Percentiles rank a stretch among this genome's conserved stretches.
Evolutionary conservation across 2,888 invertebrate genomes (phyloP).

Genomic region (Spodoptera picta): DNA sequence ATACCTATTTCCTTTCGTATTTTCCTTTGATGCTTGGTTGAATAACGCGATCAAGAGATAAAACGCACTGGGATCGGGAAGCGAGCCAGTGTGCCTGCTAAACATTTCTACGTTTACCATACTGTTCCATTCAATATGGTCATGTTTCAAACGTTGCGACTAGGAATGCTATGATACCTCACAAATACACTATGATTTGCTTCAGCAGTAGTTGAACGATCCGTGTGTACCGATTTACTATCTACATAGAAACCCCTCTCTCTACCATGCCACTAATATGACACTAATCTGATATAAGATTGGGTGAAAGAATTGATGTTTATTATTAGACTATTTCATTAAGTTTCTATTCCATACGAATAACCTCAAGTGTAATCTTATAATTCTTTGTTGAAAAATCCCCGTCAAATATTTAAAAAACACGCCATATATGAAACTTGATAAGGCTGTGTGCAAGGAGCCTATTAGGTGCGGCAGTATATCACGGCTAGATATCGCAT

Average conservation of each 20-base stretch:
- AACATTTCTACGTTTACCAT: slow-evolving; percentile 69
- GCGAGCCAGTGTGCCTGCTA: slow-evolving; percentile 70
- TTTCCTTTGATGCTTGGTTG: slow-evolving; percentile 85
- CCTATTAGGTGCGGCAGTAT: slow-evolving; percentile 3
- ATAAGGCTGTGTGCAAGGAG: too few species aligned
- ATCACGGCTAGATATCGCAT: slow-evolving; percentile 12
- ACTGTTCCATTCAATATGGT: slow-evolving; percentile 70
- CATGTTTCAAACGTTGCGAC: slow-evolving; percentile 62
- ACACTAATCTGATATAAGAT: too few species aligned
- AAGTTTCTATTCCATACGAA: too few species aligned
- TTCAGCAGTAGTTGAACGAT: not conserved
- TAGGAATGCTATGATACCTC: slow-evolving; percentile 16
- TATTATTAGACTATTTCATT: too few species aligned
- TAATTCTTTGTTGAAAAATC: too few species aligned
- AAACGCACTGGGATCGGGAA: slow-evolving; percentile 76
- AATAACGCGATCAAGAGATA: slow-evolving; percentile 87
- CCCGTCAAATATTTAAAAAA: too few species aligned
- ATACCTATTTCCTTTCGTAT: slow-evolving; percentile 76
- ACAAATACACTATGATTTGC: slow-evolving; percentile 1
- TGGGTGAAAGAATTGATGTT: too few species aligned
- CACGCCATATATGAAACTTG: too few species aligned
- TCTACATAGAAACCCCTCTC: too few species aligned
- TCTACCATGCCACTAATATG: too few species aligned
- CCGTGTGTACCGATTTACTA: too few species aligned
- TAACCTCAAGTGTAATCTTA: too few species aligned